A percentile compares a stretch with the other conserved stretches of the same genome.
Conservation (phyloP, 2,797 vertebrate genomes). For the Cetoscarus ocellatus region DNA sequence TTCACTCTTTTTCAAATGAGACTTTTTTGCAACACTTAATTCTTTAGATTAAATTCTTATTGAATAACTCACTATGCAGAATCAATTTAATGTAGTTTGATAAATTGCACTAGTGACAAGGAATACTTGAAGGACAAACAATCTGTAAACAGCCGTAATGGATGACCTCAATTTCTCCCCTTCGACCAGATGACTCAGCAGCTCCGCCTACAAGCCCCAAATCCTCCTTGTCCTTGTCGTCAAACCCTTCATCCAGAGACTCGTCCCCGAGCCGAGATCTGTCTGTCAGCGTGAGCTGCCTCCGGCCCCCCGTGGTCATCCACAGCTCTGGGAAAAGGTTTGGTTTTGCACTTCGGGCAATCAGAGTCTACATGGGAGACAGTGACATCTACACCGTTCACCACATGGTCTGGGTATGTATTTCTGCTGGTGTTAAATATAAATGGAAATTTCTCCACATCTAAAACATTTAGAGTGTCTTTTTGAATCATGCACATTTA, state of each 20-base stretch:
- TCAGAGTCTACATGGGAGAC: conserved; percentile 84
- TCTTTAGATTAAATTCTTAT: background rate
- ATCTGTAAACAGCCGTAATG: background rate
- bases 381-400: conserved; percentile 82
- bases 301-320: conserved; percentile 82
- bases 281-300: conserved; percentile 74
- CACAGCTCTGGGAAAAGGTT: conserved; percentile 83
- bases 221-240: conserved; percentile 81
- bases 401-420: conserved; percentile 84
- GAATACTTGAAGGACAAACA: background rate
- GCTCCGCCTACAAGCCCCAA: conserved; percentile 81
- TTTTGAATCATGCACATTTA: background rate
- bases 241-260: conserved; percentile 83
- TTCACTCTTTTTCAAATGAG: background rate
- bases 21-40: no score
- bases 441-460: background rate
- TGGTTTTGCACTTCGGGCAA: conserved; percentile 81
- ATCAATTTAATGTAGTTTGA: background rate
- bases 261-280: conserved; percentile 82
- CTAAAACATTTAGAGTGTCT: background rate
- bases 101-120: no score
- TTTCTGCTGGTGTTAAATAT: background rate
- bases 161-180: conserved; percentile 16
- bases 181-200: conserved; percentile 70
- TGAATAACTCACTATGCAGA: background rate